Percentiles rank a stretch among this genome's conserved stretches.
Conservation (phyloP, 2,113 vertebrate genomes). For the Eleginops maclovinus region DNA sequence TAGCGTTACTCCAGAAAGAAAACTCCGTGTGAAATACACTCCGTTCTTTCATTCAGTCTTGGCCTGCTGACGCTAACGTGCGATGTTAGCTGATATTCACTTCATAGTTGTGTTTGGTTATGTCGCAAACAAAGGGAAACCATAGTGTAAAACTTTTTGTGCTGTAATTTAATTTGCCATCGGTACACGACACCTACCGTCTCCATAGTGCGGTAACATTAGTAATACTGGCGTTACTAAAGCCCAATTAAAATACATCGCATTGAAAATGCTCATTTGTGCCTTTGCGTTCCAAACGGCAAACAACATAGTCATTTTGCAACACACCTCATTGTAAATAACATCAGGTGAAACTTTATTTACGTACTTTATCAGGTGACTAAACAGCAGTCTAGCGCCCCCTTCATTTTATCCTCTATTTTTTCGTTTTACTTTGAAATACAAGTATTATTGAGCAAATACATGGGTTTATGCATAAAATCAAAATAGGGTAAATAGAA, state of each 20-base stretch:
- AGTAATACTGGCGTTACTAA: conserved; percentile 1
- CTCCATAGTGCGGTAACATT: conserved; percentile 16
- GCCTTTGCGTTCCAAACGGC: neutral
- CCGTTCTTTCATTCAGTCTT: neutral
- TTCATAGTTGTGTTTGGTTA: neutral
- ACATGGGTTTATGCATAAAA: neutral
- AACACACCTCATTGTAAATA: neutral
- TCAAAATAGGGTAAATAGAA: neutral
- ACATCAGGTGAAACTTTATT: neutral
- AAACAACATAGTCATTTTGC: too few species aligned
- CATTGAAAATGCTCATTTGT: fast-evolving
- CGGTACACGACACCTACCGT: conserved; percentile 44
- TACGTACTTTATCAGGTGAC: conserved; percentile 23
- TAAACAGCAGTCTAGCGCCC: conserved; percentile 36
- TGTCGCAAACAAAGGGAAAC: neutral
- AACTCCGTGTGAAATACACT: conserved; percentile 55
- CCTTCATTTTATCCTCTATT: conserved; percentile 2
- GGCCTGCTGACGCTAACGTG: neutral
- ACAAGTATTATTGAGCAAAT: neutral
- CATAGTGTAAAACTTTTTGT: conserved; percentile 57
- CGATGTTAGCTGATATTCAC: fast-evolving
- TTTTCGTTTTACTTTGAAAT: neutral
- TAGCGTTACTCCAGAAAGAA: conserved; percentile 61
- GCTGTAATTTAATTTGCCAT: conserved; percentile 60
- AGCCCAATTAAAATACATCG: neutral